Percentiles rank a stretch among this genome's conserved stretches.
phyloP scores from a whole-genome alignment of 2,797 vertebrate genomes.

The Hemitrygon akajei region DNA sequence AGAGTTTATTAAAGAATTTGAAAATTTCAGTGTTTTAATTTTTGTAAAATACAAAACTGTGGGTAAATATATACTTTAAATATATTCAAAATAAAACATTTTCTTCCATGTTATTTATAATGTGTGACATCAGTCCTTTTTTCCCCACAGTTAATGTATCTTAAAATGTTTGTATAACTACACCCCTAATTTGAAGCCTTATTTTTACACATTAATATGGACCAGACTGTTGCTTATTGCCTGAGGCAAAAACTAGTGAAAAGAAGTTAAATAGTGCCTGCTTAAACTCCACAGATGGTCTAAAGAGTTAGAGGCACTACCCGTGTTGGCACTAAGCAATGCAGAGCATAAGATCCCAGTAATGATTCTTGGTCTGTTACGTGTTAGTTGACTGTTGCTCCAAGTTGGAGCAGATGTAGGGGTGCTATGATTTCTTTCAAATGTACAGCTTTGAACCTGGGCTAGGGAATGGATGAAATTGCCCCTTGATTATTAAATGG shows the following conservation, averaged over 20 bases:
- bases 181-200: constrained; percentile 63
- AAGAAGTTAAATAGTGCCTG: not conserved
- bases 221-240: constrained; percentile 61
- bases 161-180: constrained; percentile 41
- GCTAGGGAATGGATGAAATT: not conserved
- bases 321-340: not conserved
- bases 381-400: not conserved
- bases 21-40: not conserved
- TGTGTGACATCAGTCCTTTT: not conserved
- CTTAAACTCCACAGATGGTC: not conserved
- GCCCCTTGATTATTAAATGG: not conserved
- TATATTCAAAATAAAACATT: not conserved
- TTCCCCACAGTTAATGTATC: not conserved
- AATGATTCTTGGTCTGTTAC: not conserved
- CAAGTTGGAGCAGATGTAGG: not conserved
- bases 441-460: not conserved
- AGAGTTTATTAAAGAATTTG: not conserved
- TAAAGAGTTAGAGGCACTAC: not conserved
- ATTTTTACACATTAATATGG: constrained; percentile 49
- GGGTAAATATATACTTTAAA: constrained; percentile 5
- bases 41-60: not conserved
- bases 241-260: constrained; percentile 39
- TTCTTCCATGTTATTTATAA: not conserved
- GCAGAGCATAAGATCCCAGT: not conserved
- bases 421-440: not conserved